Base-by-base conservation (phyloP, 1,140 invertebrate species). In the Drosophila fuyamai region DNA sequence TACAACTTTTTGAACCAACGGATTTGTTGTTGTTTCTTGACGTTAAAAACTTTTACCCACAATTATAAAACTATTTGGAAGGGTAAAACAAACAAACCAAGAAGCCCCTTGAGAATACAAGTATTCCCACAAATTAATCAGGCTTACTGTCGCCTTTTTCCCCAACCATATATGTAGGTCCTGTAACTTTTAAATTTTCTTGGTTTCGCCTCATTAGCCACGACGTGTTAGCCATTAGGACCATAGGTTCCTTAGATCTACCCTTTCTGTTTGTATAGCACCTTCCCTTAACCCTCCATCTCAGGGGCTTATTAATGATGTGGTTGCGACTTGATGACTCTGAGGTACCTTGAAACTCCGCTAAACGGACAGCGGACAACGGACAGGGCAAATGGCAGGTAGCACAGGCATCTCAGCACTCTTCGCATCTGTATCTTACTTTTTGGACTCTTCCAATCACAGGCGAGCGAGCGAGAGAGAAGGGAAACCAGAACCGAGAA, bases 61-160 rank as follows among this genome's bases (percentile, higher is more conserved):
- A 18, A 47, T 65, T 65, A 61, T 36, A 38, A 23, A 18, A 46
- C 43, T 62, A 62, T 67, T 60, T 60, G 27, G 40, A 46, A 12
- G 29, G 51, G 16, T 48, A 57, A 67, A 63, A 51, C 61, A 67
- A 66, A 67, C 47, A 56, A 67, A 43, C 14, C 27, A n/a, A 14
- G 48, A 35, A 14, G 12, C 13, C 43, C 40, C 53, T 47, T 43
- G 10, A 10, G 5, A 41, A 27, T 32, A 43, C 36, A 36, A 23
- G 65, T 43, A 46, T 86, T 86, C 82, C 82, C 82, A 86, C 79
- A 88, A 76, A 86, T 86, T 88, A 86, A 88, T 88, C 83, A 83
- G 61, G 5, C 70, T 23, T 50, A 32, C 35, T 13, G 23, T 48
- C 23, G 23, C 12, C 46, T 38, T 47, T 16, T 4, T 14, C 18